Percentiles rank a stretch among this genome's conserved stretches.
Conservation (phyloP, 2,797 vertebrate genomes). For the Manis pentadactyla region DNA sequence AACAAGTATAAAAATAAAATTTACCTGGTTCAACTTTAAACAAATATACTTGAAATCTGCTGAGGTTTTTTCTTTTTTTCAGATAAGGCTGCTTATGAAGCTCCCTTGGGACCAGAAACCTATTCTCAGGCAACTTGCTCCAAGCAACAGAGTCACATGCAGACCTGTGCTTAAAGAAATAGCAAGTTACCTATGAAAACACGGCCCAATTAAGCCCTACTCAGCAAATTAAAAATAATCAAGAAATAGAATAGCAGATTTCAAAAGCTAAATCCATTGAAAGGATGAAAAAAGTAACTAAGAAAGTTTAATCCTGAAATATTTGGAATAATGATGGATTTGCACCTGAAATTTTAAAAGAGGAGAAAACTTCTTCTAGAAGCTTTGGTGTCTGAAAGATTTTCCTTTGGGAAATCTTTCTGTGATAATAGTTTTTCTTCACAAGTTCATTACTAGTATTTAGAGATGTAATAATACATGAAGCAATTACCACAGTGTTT, state of each 20-base stretch:
- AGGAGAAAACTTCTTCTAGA: not conserved
- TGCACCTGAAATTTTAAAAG: not conserved
- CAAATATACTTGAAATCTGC: not conserved
- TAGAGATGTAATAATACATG: not conserved
- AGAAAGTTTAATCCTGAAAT: constrained; percentile 15
- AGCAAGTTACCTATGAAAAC: not conserved
- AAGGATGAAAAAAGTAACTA: not conserved
- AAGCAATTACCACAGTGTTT: not conserved
- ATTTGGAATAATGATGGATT: not conserved
- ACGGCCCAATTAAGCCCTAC: not conserved
- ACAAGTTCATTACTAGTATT: not conserved
- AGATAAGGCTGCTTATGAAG: not conserved
- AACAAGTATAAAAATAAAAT: constrained; percentile 21
- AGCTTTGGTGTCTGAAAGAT: not conserved
- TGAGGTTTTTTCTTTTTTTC: not conserved
- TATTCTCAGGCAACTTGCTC: not conserved
- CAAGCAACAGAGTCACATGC: not conserved
- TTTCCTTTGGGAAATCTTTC: constrained; percentile 18
- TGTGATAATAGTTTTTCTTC: not conserved
- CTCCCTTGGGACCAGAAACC: not conserved
- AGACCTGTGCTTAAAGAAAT: not conserved
- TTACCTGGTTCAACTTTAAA: constrained; percentile 46
- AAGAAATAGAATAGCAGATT: not conserved
- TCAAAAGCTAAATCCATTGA: not conserved
- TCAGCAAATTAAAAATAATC: not conserved